A percentile compares a stretch with the other conserved stretches of the same genome.
phyloP scores from a whole-genome alignment of 2,113 vertebrate genomes.

The Cisticola juncidis region DNA sequence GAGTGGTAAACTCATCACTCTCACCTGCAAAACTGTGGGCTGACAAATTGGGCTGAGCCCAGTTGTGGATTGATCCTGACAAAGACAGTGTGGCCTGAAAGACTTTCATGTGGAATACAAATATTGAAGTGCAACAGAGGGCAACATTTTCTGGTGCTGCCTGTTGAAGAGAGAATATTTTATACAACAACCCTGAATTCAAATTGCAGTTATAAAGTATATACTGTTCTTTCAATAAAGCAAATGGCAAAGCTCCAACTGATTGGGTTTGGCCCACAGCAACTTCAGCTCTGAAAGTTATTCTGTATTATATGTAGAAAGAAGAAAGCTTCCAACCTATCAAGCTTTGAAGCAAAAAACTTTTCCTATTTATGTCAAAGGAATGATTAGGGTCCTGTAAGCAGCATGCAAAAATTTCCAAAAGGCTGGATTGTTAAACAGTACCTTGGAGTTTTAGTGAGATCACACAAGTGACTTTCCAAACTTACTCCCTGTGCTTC shows the following conservation, averaged over 20 bases:
- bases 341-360: neutral
- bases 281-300: neutral
- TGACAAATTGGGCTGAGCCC: neutral
- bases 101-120: neutral
- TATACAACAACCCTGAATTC: neutral
- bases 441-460: neutral
- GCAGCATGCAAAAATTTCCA: neutral
- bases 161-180: neutral
- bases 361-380: neutral
- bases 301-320: neutral
- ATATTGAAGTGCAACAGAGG: neutral
- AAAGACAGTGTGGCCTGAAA: neutral
- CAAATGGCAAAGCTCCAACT: neutral
- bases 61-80: neutral
- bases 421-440: neutral
- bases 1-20: neutral
- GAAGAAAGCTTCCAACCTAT: neutral
- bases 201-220: neutral
- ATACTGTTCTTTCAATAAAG: conserved; percentile 8
- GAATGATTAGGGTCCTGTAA: neutral
- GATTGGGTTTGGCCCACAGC: neutral
- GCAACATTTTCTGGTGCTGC: neutral
- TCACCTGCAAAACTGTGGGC: neutral
- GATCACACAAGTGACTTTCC: neutral
- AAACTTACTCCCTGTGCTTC: neutral